These are phyloP conservation scores for Lepus timidus DNA, from an alignment of 2,113 vertebrate genomes.

Conservation along the genomic window DNA sequence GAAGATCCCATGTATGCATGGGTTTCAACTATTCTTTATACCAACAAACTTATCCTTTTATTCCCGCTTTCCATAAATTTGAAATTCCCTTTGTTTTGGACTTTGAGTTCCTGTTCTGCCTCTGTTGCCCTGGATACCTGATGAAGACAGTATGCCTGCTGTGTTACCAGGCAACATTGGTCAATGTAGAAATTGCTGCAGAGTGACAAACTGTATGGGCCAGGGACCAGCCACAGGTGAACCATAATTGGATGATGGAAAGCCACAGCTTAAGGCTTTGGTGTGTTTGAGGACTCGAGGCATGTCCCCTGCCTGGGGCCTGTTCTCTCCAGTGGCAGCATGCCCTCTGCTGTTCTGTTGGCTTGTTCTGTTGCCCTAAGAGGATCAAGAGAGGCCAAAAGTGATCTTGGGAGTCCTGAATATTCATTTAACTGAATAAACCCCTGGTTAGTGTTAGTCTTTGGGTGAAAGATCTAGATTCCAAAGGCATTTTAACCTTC, in stretches of 20 bases:
- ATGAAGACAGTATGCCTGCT: background rate
- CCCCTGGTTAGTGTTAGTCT: no score
- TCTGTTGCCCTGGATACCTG: background rate
- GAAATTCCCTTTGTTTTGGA: background rate
- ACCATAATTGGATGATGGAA: background rate
- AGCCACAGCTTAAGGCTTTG: rapidly evolving
- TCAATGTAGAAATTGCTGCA: no score
- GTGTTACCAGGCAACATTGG: background rate
- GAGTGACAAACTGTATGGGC: background rate
- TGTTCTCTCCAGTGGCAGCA: background rate
- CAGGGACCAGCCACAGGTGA: background rate
- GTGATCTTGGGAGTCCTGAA: background rate
- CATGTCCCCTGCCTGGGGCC: background rate
- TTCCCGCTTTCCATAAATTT: no score
- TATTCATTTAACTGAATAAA: background rate
- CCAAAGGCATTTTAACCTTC: no score
- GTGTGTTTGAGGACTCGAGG: no score
- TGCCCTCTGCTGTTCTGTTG: rapidly evolving
- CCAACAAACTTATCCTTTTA: no score
- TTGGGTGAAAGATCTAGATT: background rate
- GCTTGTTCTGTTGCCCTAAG: background rate
- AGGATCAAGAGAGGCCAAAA: rapidly evolving
- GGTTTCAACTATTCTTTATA: no score
- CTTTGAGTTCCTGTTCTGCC: background rate
- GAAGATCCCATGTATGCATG: no score